Percentiles rank a stretch among this genome's conserved stretches.
Evolutionary conservation across 2,888 invertebrate genomes (phyloP).

Genomic region (Mechanitis mazaeus): DNA sequence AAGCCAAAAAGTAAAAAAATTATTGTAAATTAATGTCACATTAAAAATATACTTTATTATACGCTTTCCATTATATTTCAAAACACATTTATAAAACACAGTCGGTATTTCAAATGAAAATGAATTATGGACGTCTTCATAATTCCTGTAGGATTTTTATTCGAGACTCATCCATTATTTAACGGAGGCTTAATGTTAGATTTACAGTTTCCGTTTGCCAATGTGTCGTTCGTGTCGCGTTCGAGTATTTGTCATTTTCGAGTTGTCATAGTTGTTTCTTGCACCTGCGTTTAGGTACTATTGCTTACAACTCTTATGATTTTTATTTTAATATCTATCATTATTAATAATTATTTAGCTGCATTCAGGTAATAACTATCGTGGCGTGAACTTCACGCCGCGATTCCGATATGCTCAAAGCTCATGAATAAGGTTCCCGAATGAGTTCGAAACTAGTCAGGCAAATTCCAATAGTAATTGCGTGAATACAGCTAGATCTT

Average conservation of each 20-base stretch:
- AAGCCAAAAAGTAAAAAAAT: too few relatives aligned
- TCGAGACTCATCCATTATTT: constrained; percentile 63
- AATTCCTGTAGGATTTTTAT: constrained; percentile 56
- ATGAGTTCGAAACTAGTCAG: too few relatives aligned
- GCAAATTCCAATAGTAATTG: too few relatives aligned
- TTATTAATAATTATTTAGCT: too few relatives aligned
- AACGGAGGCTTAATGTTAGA: constrained; percentile 54
- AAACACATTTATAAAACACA: constrained; percentile 34
- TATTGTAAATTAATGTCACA: constrained; percentile 2
- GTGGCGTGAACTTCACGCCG: too few relatives aligned
- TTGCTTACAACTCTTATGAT: too few relatives aligned
- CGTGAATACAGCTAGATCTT: too few relatives aligned
- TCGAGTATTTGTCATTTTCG: constrained; percentile 38
- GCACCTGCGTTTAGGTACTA: constrained; percentile 22
- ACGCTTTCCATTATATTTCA: constrained; percentile 35
- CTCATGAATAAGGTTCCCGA: too few relatives aligned
- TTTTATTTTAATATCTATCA: too few relatives aligned
- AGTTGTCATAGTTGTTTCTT: constrained; percentile 34
- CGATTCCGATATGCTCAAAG: too few relatives aligned
- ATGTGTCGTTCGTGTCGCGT: constrained; percentile 37
- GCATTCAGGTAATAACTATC: too few relatives aligned
- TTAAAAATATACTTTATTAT: constrained; percentile 12
- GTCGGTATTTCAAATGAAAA: constrained; percentile 47
- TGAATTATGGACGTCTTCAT: constrained; percentile 62
- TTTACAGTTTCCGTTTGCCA: constrained; percentile 55